These are phyloP conservation scores for Papilio protenor DNA, from an alignment of 2,888 invertebrate species.

Conservation along the genomic window DNA sequence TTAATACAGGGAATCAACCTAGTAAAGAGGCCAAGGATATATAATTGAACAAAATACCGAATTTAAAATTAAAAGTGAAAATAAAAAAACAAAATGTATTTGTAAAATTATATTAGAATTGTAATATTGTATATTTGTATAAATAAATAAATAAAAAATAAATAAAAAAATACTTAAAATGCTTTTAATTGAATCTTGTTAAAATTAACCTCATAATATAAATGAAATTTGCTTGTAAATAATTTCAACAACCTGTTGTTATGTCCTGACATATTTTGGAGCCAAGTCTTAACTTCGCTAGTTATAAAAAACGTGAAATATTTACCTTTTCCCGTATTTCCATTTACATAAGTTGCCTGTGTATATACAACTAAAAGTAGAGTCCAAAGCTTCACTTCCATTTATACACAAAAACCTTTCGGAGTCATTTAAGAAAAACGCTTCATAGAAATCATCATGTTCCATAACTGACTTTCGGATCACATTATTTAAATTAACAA, in stretches of 20 bases:
- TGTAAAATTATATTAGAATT: too few relatives aligned
- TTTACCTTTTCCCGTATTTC: conserved; percentile 68
- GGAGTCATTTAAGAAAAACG: conserved; percentile 63
- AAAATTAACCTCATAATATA: neutral
- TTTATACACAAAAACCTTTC: conserved; percentile 68
- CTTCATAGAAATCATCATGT: conserved; percentile 64
- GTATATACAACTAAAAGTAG: conserved; percentile 65
- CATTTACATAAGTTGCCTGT: conserved; percentile 60
- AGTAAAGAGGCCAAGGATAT: too few relatives aligned
- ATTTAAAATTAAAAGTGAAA: too few relatives aligned
- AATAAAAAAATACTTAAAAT: too few relatives aligned
- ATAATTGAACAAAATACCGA: too few relatives aligned
- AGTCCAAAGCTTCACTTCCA: conserved; percentile 78
- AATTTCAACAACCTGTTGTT: neutral
- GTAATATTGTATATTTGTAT: too few relatives aligned
- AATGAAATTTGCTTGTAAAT: neutral
- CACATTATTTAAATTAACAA: conserved; percentile 46
- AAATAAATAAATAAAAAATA: too few relatives aligned
- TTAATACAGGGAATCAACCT: too few relatives aligned
- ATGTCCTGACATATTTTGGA: neutral
- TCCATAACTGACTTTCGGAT: conserved; percentile 68
- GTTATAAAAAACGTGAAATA: conserved; percentile 39
- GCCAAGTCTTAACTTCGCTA: neutral
- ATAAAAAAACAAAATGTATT: too few relatives aligned
- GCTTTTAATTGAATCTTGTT: neutral